Base-by-base conservation (phyloP, 1,140 invertebrate genomes). In the Ceratitis capitata region DNA sequence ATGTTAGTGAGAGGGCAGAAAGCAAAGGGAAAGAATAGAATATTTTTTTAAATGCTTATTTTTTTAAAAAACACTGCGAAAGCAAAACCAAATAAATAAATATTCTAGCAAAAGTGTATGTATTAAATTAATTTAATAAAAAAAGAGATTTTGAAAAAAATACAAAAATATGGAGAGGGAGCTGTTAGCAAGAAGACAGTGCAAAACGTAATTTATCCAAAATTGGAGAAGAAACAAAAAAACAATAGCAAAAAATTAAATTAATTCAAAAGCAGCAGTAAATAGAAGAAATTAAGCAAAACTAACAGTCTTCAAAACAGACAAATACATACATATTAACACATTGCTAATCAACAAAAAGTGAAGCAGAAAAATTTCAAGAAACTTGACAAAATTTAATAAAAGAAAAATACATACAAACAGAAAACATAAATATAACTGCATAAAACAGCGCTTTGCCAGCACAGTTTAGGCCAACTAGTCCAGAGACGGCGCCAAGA, bases 1-100 rank as follows among this genome's bases (percentile, higher is more conserved):
- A 61, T 10, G n/a, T 45, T 45, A 23, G 69, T 3, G 16, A 45
- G 69, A n/a, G 29, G 12, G 32, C 35, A 78, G 39, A 14, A 23
- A 7, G 64, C 32, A 45, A 39, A 23, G 39, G 32, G 39, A 12
- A 78, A 47, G 69, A n/a, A 78, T 26, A 78, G 39, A 42, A 42
- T 45, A 78, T 45, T 78, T 45, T 78, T 78, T 78, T 78, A 45
- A 78, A 78, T 10, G 42, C 69, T 78, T 78, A 78, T 78, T 78
- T 78, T 64, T 78, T 42, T 78, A 78, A n/a, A 16, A 78, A 78
- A 6, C 29, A 74, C 29, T 58, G 35, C 39, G 53, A 83, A 64
- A 83, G 19, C 39, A 45, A 83, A 61, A 85, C 82, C 64, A 83
- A 78, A 85, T 53, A 85, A 74, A 69, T 74, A 26, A 26, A 74